Evolutionary conservation across 1,140 invertebrate species (phyloP), one percentile per base, ranked within the genome.

Genomic region (Holotrichia oblita): DNA sequence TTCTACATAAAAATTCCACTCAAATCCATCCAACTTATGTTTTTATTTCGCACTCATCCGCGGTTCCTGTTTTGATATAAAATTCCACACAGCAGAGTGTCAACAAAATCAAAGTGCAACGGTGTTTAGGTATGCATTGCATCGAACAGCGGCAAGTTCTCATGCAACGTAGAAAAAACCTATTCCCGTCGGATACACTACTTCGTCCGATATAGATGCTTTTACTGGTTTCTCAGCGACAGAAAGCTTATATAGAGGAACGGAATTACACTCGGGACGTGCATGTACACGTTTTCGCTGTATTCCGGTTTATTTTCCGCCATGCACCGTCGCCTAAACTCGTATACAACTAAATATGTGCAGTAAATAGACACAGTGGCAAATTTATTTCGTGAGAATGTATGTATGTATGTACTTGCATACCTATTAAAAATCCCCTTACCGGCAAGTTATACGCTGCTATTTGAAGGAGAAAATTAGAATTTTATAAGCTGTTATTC

Each of bases 141-240:
- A 55, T 55, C 48, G 48, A 55, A 55, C 48, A 55, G 48, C 48
- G n/a, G n/a, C 48, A 55, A 55, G 48, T 14, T 55, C 17, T 17
- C 17, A n/a, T 17, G 0, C 48, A 55, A 55, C 17, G 3, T 55
- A 55, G 48, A 55, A 55, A n/a, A 17, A 55, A 55, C n/a, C 17
- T 3, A 7, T 55, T 17, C 48, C 48, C 48, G 12, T 14, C 17
- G 48, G 48, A 17, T 55, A 55, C 48, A 55, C n/a, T 55, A 55
- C 48, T 55, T n/a, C 48, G 44, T 14, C 44, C 44, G 48, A 55
- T 55, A 55, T 14, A 55, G 14, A 14, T 55, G 48, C 48, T 55
- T 55, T 55, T 55, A 55, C 48, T 17, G 14, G 48, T 55, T 55
- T 55, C 14, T 17, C 14, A 7, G 48, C 14, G 48, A 55, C 14